Percentiles rank a stretch among this genome's conserved stretches.
These are phyloP conservation scores for Chaetophractus vellerosus DNA, from an alignment of 2,797 vertebrate genomes.

Conservation along the genomic window DNA sequence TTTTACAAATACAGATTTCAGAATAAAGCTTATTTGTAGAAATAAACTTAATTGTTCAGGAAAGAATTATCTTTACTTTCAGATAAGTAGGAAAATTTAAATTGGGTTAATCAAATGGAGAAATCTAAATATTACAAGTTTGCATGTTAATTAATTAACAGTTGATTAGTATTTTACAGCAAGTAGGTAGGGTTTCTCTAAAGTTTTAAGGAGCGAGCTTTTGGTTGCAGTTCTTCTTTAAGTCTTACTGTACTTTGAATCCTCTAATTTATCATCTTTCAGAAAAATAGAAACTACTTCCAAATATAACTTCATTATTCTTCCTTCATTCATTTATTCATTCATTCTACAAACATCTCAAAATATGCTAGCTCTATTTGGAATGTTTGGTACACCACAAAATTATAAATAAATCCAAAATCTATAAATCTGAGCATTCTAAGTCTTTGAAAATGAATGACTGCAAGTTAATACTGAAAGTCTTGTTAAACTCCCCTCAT, in stretches of 20 bases:
- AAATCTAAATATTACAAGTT: background rate
- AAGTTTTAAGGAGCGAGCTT: background rate
- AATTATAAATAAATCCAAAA: background rate
- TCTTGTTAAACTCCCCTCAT: background rate
- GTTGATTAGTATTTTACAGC: background rate
- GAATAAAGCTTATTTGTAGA: constrained; percentile 70
- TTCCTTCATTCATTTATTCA: background rate
- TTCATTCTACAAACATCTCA: background rate
- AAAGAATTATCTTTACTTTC: constrained; percentile 49
- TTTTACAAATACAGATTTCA: constrained; percentile 50
- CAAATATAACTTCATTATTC: background rate
- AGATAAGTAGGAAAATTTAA: constrained; percentile 50
- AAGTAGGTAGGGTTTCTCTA: background rate
- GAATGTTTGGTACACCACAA: background rate
- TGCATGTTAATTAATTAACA: background rate
- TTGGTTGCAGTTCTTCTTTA: constrained; percentile 20
- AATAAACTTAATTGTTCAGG: constrained; percentile 65
- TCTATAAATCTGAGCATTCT: background rate
- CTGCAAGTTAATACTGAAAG: background rate
- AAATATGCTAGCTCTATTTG: background rate
- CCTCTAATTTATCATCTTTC: background rate
- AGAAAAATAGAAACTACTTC: background rate
- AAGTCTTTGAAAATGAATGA: background rate
- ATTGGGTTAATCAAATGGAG: background rate
- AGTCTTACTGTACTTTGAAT: background rate